Conservation (phyloP, 1,140 invertebrate species). For the Trypoxylus dichotomus region DNA sequence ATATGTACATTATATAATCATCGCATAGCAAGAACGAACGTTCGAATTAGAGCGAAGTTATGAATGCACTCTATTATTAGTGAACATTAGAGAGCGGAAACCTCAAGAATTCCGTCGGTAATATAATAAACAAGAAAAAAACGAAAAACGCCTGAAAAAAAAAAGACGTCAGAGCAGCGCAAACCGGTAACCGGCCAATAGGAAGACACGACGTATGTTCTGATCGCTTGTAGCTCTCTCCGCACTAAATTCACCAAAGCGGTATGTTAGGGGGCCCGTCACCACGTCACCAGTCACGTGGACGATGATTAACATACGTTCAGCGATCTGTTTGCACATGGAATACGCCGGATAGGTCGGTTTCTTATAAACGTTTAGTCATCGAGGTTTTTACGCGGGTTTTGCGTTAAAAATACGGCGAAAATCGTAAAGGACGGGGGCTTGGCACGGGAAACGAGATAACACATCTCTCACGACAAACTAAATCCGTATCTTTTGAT, state of each 20-base stretch:
- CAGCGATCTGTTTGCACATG: background rate
- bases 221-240: background rate
- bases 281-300: conserved; percentile 3
- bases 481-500: too few species aligned
- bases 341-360: too few species aligned
- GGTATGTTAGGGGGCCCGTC: conserved; percentile 16
- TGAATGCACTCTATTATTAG: background rate
- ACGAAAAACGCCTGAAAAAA: background rate
- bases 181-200: background rate
- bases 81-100: conserved; percentile 4
- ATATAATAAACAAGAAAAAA: background rate
- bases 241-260: background rate
- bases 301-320: background rate
- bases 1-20: too few species aligned
- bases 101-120: background rate
- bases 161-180: background rate
- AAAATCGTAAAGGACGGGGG: too few species aligned
- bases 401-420: too few species aligned
- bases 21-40: too few species aligned
- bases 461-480: too few species aligned
- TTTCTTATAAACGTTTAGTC: too few species aligned
- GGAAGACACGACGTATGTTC: background rate
- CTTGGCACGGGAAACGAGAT: too few species aligned
- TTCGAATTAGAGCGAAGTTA: background rate
- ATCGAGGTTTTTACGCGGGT: too few species aligned